Evolutionary conservation across 2,113 vertebrate genomes (phyloP), one percentile per base, ranked within the genome.

Genomic region (Vimba vimba): DNA sequence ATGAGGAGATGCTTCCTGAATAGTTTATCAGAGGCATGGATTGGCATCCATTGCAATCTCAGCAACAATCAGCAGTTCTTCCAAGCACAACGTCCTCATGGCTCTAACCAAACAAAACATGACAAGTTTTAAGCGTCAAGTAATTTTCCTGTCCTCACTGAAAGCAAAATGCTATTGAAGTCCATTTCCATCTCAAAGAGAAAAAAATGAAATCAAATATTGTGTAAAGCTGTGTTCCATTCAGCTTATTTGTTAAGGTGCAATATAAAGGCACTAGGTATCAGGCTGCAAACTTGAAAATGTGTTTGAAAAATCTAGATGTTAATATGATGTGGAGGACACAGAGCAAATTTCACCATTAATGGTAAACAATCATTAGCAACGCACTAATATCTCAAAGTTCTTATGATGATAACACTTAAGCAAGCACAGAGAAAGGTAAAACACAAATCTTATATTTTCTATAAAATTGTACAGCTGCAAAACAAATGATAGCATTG

Each of bases 1-100:
- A 82, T 69, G 64, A 55, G 64, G 64, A 82, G 45, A 82, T 68
- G 80, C 80, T 69, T 82, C 19, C 80, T 82, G 81, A 83, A 83
- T 73, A 83, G 66, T 83, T 83, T 36, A 83, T 83, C 81, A 83
- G 66, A 57, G 66, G 19, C 81, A 83, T 52, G 66, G 47, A 50
- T 69, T 69, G 64, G 43, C 62, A 82, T 23, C 25, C 27, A 68
- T 45, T 80, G 78, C 78, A 80, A 45, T 80, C 36, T 80, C 59
- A 60, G 33, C 57, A 79, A 79, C 36, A 79, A 47, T 68, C 60
- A 50, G 79, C 60, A 68, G 23, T 68, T 81, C 60, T 66, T 66
- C 36, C 60, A 6, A 47, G 59, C 60, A 60, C 23, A 25, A 25
- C 33, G 36, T 62, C 57, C 23, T 79, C 12, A 43, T 36, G 52